These are phyloP conservation scores for Platysteira castanea DNA, from an alignment of 2,113 vertebrate species.

Conservation along the genomic window DNA sequence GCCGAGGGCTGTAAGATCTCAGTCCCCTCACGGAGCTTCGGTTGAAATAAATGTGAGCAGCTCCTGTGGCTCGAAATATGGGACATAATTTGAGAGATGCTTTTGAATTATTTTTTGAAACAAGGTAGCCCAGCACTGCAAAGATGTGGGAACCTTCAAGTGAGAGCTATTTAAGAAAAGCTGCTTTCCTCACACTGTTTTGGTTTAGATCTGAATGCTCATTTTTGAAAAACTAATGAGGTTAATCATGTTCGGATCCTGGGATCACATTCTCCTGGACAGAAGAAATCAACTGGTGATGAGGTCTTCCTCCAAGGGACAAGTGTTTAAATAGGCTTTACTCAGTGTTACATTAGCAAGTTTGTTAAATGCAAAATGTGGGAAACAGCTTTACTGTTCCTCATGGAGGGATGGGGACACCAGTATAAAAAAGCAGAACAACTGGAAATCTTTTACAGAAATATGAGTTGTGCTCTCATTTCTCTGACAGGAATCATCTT, in stretches of 20 bases:
- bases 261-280: not conserved
- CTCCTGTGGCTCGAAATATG: not conserved
- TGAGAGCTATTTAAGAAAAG: not conserved
- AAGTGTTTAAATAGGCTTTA: not conserved
- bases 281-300: not conserved
- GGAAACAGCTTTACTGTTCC: not conserved
- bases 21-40: not conserved
- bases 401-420: not conserved
- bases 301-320: not conserved
- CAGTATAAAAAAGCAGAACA: not conserved
- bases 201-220: not conserved
- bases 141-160: not conserved
- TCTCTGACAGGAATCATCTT: not conserved
- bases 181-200: not conserved
- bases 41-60: not conserved
- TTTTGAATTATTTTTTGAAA: not conserved
- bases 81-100: not conserved
- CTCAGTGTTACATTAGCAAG: not conserved
- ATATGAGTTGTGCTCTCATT: not conserved
- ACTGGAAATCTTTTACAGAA: not conserved
- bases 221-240: not conserved
- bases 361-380: not conserved
- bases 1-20: not conserved
- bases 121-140: not conserved
- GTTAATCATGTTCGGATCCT: not conserved